Evolutionary conservation across 2,888 invertebrate genomes (phyloP).

Genomic region (Tribolium freemani): DNA sequence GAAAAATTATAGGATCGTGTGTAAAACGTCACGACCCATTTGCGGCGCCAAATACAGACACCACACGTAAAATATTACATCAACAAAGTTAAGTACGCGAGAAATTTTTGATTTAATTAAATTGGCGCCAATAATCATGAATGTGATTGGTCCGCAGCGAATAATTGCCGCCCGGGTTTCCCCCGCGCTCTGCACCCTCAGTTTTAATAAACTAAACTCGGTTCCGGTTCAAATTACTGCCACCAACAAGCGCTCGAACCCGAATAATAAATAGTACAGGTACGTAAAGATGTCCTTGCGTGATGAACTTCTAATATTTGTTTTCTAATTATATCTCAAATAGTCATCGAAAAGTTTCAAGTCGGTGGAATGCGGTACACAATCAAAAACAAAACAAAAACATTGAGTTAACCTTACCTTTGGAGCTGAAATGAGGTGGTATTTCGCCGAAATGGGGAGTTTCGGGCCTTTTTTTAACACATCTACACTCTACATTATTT

Average conservation of each 20-base stretch:
- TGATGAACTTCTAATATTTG: constrained; percentile 37
- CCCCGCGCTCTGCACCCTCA: neutral
- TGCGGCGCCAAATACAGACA: neutral
- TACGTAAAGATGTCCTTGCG: constrained; percentile 19
- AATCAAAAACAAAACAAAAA: constrained; percentile 46
- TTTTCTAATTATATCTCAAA: constrained; percentile 45
- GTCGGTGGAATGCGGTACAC: constrained; percentile 40
- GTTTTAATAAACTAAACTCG: neutral
- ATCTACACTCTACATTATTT: constrained; percentile 14
- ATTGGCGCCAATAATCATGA: no score
- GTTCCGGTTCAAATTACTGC: constrained; percentile 16
- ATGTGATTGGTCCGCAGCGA: no score
- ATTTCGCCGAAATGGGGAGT: neutral
- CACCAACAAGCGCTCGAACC: neutral
- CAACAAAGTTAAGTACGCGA: neutral
- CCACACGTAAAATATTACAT: neutral
- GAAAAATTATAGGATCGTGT: neutral
- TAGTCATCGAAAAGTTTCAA: constrained; percentile 42
- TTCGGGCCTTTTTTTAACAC: constrained; percentile 1
- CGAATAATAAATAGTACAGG: constrained; percentile 12
- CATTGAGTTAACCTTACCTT: constrained; percentile 42
- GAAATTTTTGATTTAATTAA: no score
- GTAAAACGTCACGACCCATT: neutral
- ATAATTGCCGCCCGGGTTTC: no score
- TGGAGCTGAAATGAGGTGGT: neutral